Conservation (phyloP, 2,888 invertebrate species). For the Mythimna albipuncta region DNA sequence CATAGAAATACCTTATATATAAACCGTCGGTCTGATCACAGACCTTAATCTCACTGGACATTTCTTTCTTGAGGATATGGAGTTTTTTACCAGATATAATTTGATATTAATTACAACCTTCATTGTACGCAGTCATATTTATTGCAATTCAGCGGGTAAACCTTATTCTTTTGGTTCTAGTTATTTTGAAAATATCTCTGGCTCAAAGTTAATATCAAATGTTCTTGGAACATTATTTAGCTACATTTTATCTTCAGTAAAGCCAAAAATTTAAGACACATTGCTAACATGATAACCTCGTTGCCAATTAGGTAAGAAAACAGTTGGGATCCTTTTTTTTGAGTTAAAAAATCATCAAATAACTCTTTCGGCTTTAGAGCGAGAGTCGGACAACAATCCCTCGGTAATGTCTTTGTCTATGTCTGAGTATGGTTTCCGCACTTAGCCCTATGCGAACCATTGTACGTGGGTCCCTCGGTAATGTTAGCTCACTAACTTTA, state of each 20-base stretch:
- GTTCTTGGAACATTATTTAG: no score
- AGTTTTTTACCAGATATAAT: not conserved
- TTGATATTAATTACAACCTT: conserved; percentile 9
- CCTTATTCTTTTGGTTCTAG: not conserved
- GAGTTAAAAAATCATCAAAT: no score
- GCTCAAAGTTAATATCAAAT: no score
- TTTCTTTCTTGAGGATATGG: conserved; percentile 18
- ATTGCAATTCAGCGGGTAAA: conserved; percentile 33
- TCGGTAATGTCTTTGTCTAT: not conserved
- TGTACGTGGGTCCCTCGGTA: no score
- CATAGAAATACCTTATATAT: conserved; percentile 38
- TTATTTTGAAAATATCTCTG: no score
- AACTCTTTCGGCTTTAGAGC: no score
- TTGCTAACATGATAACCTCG: not conserved
- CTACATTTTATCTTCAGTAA: no score
- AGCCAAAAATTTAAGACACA: not conserved
- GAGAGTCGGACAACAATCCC: no score
- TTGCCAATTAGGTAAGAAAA: not conserved
- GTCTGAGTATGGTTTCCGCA: no score
- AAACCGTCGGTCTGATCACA: conserved; percentile 2
- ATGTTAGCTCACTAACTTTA: not conserved
- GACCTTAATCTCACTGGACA: not conserved
- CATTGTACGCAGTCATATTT: not conserved
- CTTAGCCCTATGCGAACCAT: no score
- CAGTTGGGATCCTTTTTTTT: not conserved